phyloP scores from a whole-genome alignment of 2,797 vertebrate genomes.

The Lepilemur septentrionalis region DNA sequence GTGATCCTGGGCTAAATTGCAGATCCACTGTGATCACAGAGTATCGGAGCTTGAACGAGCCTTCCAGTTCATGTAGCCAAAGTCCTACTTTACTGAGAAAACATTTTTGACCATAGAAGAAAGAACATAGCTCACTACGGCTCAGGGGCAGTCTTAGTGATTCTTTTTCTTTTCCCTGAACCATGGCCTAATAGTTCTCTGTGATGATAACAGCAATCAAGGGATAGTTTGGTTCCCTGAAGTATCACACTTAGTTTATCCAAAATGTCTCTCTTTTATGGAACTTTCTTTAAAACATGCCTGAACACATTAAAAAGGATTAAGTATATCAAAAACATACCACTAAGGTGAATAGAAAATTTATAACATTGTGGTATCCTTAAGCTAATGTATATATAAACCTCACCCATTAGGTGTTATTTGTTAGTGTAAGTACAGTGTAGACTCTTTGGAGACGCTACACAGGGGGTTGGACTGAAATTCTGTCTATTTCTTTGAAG shows the following conservation, averaged over 20 bases:
- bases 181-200: not conserved
- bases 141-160: not conserved
- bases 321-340: not conserved
- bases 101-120: not conserved
- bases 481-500: not conserved
- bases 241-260: not conserved
- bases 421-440: not conserved
- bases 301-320: not conserved
- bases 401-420: not conserved
- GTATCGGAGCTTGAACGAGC: not conserved
- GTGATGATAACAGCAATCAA: not conserved
- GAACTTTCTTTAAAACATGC: not conserved
- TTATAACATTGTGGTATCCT: not conserved
- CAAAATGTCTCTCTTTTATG: not conserved
- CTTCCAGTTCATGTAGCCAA: not conserved
- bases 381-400: not conserved
- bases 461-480: not conserved
- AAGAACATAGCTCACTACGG: not conserved
- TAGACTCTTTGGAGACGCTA: not conserved
- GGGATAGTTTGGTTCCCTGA: not conserved
- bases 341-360: not conserved
- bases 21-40: not conserved
- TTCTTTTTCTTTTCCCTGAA: not conserved
- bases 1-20: not conserved
- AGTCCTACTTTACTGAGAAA: not conserved